Percentiles rank a stretch among this genome's conserved stretches.
Conservation (phyloP, 2,888 invertebrate species). For the Melieria omissa region DNA sequence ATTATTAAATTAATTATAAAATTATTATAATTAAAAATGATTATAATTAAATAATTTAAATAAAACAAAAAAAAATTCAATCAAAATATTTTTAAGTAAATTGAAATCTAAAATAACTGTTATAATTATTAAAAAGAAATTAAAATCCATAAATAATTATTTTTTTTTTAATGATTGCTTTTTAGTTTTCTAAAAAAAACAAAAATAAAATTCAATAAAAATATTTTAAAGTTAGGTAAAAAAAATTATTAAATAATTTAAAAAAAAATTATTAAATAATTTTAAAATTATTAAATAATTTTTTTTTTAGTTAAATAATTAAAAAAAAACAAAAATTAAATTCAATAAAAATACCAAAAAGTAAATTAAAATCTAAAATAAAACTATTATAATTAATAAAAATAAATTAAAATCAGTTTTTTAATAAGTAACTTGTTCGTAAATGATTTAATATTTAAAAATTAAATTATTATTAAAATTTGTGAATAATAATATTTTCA, state of each 20-base stretch:
- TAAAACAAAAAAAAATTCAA: no score
- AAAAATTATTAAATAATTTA: conserved; percentile 25
- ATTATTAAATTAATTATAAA: no score
- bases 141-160: conserved; percentile 3
- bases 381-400: conserved; percentile 24
- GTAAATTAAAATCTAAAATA: neutral
- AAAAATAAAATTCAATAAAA: conserved; percentile 1
- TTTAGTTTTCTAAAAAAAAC: no score
- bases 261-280: conserved; percentile 19
- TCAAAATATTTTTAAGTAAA: neutral
- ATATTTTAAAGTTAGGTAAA: conserved; percentile 21
- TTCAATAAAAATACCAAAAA: conserved; percentile 12
- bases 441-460: neutral
- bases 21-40: no score
- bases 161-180: conserved; percentile 36
- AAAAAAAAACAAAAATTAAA: neutral
- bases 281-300: conserved; percentile 22
- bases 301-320: neutral
- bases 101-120: conserved; percentile 1
- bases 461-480: conserved; percentile 1
- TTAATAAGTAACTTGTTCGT: neutral
- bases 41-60: no score
- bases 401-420: neutral
- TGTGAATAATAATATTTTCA: no score
- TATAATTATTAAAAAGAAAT: conserved; percentile 13